Evolutionary conservation across 1,140 invertebrate genomes (phyloP).

Genomic region (Vanessa atalanta): DNA sequence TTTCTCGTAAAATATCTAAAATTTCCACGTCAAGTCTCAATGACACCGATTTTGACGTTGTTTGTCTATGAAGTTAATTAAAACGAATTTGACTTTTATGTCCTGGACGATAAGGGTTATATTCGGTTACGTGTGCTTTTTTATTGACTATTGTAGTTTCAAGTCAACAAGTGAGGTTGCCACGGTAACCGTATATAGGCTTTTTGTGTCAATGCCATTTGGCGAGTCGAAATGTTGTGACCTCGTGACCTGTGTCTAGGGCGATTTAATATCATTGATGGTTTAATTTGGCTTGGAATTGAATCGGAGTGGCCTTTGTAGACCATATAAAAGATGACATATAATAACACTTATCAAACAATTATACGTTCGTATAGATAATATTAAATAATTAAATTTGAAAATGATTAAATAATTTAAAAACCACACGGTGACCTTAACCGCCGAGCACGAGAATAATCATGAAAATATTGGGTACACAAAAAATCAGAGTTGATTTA

Average conservation of each 20-base stretch:
- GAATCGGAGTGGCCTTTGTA: too few species aligned
- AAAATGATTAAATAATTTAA: too few species aligned
- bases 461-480: too few species aligned
- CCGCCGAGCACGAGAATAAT: too few species aligned
- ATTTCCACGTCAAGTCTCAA: conserved; percentile 10
- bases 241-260: conserved; percentile 20
- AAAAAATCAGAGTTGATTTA: too few species aligned
- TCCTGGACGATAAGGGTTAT: neutral
- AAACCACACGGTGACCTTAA: too few species aligned
- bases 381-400: too few species aligned
- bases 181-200: conserved; percentile 26
- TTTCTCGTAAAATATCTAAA: conserved; percentile 24
- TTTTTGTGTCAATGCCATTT: conserved; percentile 29
- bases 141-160: neutral
- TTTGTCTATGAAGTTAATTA: neutral
- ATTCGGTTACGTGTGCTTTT: neutral
- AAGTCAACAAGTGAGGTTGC: conserved; percentile 19
- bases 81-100: neutral
- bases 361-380: too few species aligned
- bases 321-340: too few species aligned
- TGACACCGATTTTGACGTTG: conserved; percentile 4
- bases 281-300: too few species aligned
- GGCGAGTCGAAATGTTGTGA: conserved; percentile 18
- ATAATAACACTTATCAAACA: too few species aligned
- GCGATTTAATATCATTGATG: neutral